Evolutionary conservation across 2,797 vertebrate species (phyloP).

Genomic region (Oreochromis mossambicus): DNA sequence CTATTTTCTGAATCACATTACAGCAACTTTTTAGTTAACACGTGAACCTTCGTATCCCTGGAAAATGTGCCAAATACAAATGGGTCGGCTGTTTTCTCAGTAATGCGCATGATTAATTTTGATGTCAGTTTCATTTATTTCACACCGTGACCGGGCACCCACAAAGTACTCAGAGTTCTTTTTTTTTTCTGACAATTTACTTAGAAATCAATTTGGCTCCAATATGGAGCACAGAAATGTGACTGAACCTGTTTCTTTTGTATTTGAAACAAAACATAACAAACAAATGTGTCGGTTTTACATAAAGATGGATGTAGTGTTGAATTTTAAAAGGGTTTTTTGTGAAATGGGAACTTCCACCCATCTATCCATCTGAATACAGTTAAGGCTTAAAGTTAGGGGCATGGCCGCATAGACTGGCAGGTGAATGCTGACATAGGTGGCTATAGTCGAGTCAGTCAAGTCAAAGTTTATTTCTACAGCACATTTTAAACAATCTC

Average conservation of each 20-base stretch:
- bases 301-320: not conserved
- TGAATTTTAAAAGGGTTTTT: not conserved
- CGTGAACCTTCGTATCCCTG: not conserved
- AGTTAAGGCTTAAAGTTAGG: not conserved
- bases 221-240: not conserved
- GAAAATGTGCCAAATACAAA: not conserved
- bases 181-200: not conserved
- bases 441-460: not conserved
- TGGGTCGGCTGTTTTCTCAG: not conserved
- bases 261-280: not conserved
- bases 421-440: not conserved
- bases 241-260: not conserved
- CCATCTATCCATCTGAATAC: not conserved
- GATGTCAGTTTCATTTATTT: not conserved
- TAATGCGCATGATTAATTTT: not conserved
- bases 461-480: not conserved
- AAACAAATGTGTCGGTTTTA: not conserved
- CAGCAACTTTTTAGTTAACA: not conserved
- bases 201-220: not conserved
- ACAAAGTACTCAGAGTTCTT: not conserved
- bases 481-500: not conserved
- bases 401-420: not conserved
- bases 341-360: not conserved
- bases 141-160: not conserved
- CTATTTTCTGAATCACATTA: slow-evolving; percentile 1